Conservation (phyloP, 2,797 vertebrate species). For the Okamejei kenojei region DNA sequence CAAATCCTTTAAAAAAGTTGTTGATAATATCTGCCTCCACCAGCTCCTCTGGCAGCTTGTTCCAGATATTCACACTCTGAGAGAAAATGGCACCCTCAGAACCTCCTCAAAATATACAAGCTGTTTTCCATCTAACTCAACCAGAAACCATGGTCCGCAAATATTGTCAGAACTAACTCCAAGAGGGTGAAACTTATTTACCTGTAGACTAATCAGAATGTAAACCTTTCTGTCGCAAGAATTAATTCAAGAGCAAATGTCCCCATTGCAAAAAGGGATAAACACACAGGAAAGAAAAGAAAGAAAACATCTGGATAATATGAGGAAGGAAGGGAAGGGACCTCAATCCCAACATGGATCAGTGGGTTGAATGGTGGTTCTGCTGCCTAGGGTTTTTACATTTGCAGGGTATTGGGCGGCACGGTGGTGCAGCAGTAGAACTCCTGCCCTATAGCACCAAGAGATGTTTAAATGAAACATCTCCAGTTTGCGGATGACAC, state of each 20-base stretch:
- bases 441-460: too few species aligned
- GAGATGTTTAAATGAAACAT: too few species aligned
- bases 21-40: too few species aligned
- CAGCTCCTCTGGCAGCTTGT: too few species aligned
- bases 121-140: neutral
- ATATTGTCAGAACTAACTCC: neutral
- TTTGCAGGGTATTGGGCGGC: neutral
- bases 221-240: neutral
- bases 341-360: too few species aligned
- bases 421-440: too few species aligned
- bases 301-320: neutral
- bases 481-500: too few species aligned
- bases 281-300: neutral
- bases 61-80: too few species aligned
- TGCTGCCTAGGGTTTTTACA: too few species aligned
- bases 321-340: neutral
- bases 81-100: too few species aligned
- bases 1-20: too few species aligned
- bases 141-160: neutral
- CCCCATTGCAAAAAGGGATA: neutral
- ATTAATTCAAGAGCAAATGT: neutral
- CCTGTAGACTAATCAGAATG: neutral
- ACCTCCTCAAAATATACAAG: too few species aligned
- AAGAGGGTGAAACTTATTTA: neutral
- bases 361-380: neutral